Evolutionary conservation across 2,888 invertebrate species (phyloP).

Genomic region (Chaitophorus viminalis): DNA sequence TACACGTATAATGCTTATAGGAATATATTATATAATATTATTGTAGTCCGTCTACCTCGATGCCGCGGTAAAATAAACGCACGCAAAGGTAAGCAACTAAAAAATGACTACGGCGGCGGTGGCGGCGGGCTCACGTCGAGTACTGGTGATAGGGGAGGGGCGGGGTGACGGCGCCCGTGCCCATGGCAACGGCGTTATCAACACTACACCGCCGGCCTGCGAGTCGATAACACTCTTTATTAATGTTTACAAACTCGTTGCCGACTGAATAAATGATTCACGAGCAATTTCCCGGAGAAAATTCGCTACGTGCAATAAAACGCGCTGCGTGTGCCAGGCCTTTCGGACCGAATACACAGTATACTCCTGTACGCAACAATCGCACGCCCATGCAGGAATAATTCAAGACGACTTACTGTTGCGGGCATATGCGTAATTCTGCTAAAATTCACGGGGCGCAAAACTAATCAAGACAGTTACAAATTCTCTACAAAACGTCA

Average conservation of each 20-base stretch:
- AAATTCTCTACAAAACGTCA: too few relatives aligned
- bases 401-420: too few relatives aligned
- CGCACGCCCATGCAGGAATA: too few relatives aligned
- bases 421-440: too few relatives aligned
- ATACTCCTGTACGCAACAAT: too few relatives aligned
- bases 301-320: conserved; percentile 1
- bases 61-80: too few relatives aligned
- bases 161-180: not conserved
- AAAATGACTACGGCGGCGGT: not conserved
- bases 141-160: not conserved
- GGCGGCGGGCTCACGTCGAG: too few relatives aligned
- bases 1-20: too few relatives aligned
- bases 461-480: too few relatives aligned
- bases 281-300: conserved; percentile 30
- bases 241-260: conserved; percentile 43
- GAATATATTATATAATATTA: too few relatives aligned
- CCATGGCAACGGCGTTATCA: conserved; percentile 52
- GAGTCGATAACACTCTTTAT: conserved; percentile 54
- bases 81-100: not conserved
- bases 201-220: conserved; percentile 14
- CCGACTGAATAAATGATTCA: conserved; percentile 41
- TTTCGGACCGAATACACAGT: not conserved
- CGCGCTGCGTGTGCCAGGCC: not conserved
- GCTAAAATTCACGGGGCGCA: too few relatives aligned
- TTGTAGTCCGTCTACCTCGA: too few relatives aligned